phyloP scores from a whole-genome alignment of 2,888 invertebrate genomes.

The Heliconius cydno region DNA sequence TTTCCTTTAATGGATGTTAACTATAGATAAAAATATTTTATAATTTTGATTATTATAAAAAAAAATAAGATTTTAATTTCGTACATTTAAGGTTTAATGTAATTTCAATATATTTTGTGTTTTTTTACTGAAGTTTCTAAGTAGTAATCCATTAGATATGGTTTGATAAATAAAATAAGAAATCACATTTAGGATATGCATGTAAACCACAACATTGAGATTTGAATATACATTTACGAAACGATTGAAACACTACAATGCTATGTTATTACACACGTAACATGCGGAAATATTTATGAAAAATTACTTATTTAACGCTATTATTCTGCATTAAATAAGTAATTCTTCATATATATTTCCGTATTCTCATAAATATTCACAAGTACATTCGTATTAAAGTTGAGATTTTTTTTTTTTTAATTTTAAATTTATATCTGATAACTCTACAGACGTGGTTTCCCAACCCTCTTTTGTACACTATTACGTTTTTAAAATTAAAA shows the following conservation, averaged over 20 bases:
- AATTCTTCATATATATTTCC: slow-evolving; percentile 18
- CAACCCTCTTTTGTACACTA: too few relatives aligned
- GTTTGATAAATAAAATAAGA: too few relatives aligned
- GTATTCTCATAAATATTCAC: slow-evolving; percentile 21
- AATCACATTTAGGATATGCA: not conserved
- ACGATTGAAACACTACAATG: not conserved
- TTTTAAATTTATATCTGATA: too few relatives aligned
- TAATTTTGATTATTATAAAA: not conserved
- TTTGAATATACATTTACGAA: not conserved
- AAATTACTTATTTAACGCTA: not conserved
- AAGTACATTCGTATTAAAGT: slow-evolving; percentile 12
- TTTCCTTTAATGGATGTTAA: slow-evolving; percentile 37
- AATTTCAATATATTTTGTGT: too few relatives aligned
- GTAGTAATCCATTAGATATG: too few relatives aligned
- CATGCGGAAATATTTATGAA: slow-evolving; percentile 13
- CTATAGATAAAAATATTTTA: slow-evolving; percentile 24
- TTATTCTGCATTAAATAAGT: not conserved
- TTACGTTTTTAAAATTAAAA: too few relatives aligned
- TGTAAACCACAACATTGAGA: not conserved
- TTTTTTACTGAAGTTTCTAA: too few relatives aligned
- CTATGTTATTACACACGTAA: not conserved
- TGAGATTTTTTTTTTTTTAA: not conserved
- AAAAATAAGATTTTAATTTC: not conserved
- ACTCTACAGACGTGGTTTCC: too few relatives aligned
- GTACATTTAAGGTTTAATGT: not conserved